phyloP scores from a whole-genome alignment of 2,113 vertebrate genomes.

The Salvelinus fontinalis region DNA sequence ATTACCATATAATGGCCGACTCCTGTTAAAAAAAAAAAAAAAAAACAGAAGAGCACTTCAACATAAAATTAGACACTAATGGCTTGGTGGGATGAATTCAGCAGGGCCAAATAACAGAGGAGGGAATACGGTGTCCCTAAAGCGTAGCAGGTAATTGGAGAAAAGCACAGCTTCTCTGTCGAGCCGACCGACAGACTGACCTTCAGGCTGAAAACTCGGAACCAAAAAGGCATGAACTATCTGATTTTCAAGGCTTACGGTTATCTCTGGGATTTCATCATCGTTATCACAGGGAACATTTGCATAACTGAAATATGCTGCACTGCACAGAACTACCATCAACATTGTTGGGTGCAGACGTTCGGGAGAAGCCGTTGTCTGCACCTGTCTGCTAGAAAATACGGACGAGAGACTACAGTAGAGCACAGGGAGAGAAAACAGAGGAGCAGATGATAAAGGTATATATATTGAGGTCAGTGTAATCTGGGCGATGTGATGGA shows the following conservation, averaged over 20 bases:
- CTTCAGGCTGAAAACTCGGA: background rate
- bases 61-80: background rate
- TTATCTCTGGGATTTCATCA: background rate
- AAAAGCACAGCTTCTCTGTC: background rate
- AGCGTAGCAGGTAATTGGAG: slow-evolving; percentile 9
- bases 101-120: background rate
- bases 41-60: too few relatives aligned
- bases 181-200: background rate
- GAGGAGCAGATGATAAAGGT: background rate
- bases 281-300: background rate
- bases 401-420: too few relatives aligned
- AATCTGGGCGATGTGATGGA: background rate
- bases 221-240: background rate
- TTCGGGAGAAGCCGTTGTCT: background rate
- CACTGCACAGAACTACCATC: background rate
- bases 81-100: background rate
- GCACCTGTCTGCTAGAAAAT: background rate
- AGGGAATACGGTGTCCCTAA: background rate
- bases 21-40: too few relatives aligned
- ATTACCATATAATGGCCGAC: background rate
- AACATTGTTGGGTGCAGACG: too few relatives aligned
- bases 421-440: background rate
- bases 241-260: background rate
- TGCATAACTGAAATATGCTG: background rate
- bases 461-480: background rate